Evolutionary conservation across 2,888 invertebrate genomes (phyloP).

Genomic region (Stictocephala bisonia): DNA sequence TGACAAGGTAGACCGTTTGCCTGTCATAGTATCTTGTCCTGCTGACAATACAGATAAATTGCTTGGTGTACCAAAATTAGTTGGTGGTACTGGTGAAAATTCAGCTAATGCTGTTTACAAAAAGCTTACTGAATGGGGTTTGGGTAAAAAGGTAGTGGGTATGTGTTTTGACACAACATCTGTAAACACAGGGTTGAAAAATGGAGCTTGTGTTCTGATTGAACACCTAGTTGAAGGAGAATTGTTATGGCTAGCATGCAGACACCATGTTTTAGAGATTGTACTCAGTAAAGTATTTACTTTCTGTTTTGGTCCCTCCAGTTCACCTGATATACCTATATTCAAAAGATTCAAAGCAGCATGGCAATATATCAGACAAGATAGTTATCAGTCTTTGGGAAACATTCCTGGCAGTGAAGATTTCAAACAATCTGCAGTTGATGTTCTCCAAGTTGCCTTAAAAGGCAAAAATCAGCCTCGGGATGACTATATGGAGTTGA

Average conservation of each 20-base stretch:
- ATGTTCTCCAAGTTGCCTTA: neutral
- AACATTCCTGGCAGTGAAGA: neutral
- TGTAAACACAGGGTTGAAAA: neutral
- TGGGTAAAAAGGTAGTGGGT: conserved; percentile 6
- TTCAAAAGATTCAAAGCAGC: neutral
- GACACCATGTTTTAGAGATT: neutral
- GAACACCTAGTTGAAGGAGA: neutral
- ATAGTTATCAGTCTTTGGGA: neutral
- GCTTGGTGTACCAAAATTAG: too few relatives aligned
- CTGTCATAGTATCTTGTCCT: too few relatives aligned
- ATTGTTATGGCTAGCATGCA: neutral
- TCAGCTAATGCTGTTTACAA: too few relatives aligned
- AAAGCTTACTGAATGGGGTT: conserved; percentile 9
- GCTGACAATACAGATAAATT: too few relatives aligned
- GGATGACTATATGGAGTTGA: conserved; percentile 14
- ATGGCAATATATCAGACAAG: neutral
- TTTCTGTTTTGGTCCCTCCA: neutral
- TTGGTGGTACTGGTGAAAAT: too few relatives aligned
- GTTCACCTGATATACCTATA: neutral
- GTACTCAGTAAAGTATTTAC: neutral
- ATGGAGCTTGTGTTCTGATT: neutral
- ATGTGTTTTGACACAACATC: conserved; percentile 14
- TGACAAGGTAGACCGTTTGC: too few relatives aligned
- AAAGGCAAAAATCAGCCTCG: neutral
- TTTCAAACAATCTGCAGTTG: neutral